These are phyloP conservation scores for Helogale parvula DNA, from an alignment of 2,113 vertebrate species.

Conservation along the genomic window DNA sequence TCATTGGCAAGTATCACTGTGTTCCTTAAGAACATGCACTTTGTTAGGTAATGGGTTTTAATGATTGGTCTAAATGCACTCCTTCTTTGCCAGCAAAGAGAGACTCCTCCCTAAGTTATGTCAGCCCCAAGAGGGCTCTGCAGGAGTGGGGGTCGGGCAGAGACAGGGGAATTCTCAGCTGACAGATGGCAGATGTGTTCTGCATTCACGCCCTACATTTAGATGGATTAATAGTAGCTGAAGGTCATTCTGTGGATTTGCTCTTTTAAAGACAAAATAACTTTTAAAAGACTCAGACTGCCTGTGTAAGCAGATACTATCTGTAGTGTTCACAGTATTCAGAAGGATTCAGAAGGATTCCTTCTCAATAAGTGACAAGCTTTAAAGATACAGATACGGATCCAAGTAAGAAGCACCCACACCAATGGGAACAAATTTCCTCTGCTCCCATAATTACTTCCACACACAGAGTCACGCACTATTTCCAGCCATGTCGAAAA, in stretches of 20 bases:
- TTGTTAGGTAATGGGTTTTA: conserved; percentile 81
- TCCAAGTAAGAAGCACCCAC: neutral
- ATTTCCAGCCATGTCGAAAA: neutral
- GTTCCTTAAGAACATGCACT: conserved; percentile 67
- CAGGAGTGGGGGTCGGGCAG: neutral
- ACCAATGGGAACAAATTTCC: neutral
- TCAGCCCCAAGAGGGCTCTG: conserved; percentile 54
- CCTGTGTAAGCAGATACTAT: conserved; percentile 45
- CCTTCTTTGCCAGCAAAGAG: conserved; percentile 1
- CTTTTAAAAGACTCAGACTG: conserved; percentile 69
- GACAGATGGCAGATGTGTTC: conserved; percentile 63
- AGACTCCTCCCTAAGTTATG: conserved; percentile 43
- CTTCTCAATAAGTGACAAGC: neutral
- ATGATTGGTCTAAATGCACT: conserved; percentile 77
- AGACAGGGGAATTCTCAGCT: conserved; percentile 42
- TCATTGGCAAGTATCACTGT: conserved; percentile 58
- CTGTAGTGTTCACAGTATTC: neutral
- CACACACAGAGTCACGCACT: neutral
- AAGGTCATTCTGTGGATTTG: conserved; percentile 71
- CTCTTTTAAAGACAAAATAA: conserved; percentile 68
- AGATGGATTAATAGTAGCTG: conserved; percentile 67
- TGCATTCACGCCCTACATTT: conserved; percentile 40
- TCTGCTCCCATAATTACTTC: neutral
- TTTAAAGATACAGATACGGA: neutral
- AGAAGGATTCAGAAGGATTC: conserved; percentile 67